Evolutionary conservation across 2,113 vertebrate species (phyloP), one percentile per base, ranked within the genome.

Genomic region (Nibea coibor): DNA sequence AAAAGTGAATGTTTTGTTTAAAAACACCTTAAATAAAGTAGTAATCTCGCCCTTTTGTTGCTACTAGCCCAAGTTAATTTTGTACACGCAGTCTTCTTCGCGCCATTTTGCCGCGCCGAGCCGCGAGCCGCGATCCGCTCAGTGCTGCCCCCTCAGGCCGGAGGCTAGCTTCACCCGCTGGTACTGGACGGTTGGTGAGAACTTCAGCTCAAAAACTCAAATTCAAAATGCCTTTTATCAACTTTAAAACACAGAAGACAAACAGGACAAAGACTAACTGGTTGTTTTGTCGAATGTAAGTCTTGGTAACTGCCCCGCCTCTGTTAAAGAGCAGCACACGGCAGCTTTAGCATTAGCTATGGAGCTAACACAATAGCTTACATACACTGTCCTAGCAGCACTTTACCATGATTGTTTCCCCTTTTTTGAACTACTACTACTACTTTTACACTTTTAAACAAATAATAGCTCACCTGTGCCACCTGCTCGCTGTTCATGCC

Each of bases 401-500:
- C 31, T 35, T 35, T 35, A 35, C 31, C 6, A 1, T 1, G 31
- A 35, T 35, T 35, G 31, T 35, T 35, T 35, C 31, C 6, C 31
- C 1, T 35, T 35, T 35, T 35, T 7, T 8, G 31, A 1, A 35
- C 31, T 35, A 3, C 5, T 35, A 35, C 31, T 35, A 35, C 6
- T 8, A n/a, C 14, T 42, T 35, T 43, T 65, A 3, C 31, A 28
- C 12, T 24, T 51, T 4, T 54, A 28, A 10, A 42, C 10, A 73
- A 70, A 50, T n/a, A 0, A 70, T 20, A 10, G 12, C 77, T 90
- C 65, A 98, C 97, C 76, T 96, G 96, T 10, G 97, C 97, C 75
- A 98, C 97, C 86, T 99, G 97, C 84, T 98, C 97, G 64, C 96
- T 97, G 94, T 96, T 96, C 97, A 98, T 97, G 50, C 96, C 96